phyloP scores from a whole-genome alignment of 2,797 vertebrate genomes.

The Mormyrus hasselquistii region DNA sequence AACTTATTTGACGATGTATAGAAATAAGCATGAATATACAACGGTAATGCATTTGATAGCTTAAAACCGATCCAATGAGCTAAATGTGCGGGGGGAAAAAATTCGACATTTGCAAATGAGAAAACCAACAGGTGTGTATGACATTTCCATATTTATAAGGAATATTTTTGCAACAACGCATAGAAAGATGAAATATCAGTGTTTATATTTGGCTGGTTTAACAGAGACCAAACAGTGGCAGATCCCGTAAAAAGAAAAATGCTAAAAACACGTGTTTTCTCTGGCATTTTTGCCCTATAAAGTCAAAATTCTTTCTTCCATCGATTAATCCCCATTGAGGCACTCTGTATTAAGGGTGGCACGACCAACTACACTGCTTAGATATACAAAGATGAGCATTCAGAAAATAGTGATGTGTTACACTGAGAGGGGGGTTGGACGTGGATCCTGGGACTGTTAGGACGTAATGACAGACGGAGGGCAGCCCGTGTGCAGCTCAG shows the following conservation, averaged over 20 bases:
- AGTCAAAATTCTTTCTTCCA: too few species aligned
- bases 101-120: not conserved
- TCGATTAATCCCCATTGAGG: not conserved
- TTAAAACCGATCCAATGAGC: not conserved
- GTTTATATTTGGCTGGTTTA: not conserved
- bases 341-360: not conserved
- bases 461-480: not conserved
- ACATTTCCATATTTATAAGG: not conserved
- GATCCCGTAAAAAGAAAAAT: not conserved
- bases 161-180: not conserved
- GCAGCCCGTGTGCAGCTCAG: not conserved
- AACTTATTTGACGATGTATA: not conserved
- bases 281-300: not conserved
- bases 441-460: not conserved
- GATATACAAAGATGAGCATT: not conserved
- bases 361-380: not conserved
- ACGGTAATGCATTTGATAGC: not conserved
- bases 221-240: not conserved
- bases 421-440: not conserved
- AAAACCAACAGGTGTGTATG: not conserved
- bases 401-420: not conserved
- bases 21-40: not conserved
- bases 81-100: not conserved
- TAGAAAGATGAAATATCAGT: not conserved
- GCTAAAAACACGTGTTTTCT: not conserved